Percentiles rank a stretch among this genome's conserved stretches.
Evolutionary conservation across 2,888 invertebrate species (phyloP).

Genomic region (Drosophila histrio): DNA sequence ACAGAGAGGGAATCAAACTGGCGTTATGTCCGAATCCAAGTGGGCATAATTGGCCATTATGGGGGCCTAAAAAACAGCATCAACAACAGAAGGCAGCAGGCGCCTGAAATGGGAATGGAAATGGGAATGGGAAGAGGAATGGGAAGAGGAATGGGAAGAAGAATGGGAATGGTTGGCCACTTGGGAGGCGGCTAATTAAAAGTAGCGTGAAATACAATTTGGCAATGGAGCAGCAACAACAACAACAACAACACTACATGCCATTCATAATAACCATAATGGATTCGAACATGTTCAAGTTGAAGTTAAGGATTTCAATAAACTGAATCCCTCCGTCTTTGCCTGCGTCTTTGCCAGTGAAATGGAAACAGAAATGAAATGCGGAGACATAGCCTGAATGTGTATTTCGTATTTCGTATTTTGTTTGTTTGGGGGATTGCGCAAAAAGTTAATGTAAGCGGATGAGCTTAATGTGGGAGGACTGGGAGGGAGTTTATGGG

Average conservation of each 20-base stretch:
- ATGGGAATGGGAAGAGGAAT: neutral
- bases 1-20: slow-evolving; percentile 8
- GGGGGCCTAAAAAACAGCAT: slow-evolving; percentile 61
- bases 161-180: slow-evolving; percentile 4
- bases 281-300: slow-evolving; percentile 54
- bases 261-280: slow-evolving; percentile 55
- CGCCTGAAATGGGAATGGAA: neutral
- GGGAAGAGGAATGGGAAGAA: slow-evolving; percentile 2
- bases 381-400: neutral
- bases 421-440: slow-evolving; percentile 15
- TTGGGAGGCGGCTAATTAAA: slow-evolving; percentile 67
- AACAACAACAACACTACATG: slow-evolving; percentile 12
- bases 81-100: slow-evolving; percentile 6
- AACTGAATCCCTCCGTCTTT: slow-evolving; percentile 13
- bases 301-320: slow-evolving; percentile 49
- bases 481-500: neutral
- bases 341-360: neutral
- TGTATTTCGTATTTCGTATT: slow-evolving; percentile 12
- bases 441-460: slow-evolving; percentile 51
- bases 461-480: slow-evolving; percentile 41
- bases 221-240: slow-evolving; percentile 35
- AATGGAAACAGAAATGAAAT: slow-evolving; percentile 7
- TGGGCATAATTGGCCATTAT: slow-evolving; percentile 77
- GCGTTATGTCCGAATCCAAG: slow-evolving; percentile 54
- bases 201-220: slow-evolving; percentile 71